Percentiles rank a stretch among this genome's conserved stretches.
Conservation (phyloP, 1,140 invertebrate genomes). For the Drosophila miranda region DNA sequence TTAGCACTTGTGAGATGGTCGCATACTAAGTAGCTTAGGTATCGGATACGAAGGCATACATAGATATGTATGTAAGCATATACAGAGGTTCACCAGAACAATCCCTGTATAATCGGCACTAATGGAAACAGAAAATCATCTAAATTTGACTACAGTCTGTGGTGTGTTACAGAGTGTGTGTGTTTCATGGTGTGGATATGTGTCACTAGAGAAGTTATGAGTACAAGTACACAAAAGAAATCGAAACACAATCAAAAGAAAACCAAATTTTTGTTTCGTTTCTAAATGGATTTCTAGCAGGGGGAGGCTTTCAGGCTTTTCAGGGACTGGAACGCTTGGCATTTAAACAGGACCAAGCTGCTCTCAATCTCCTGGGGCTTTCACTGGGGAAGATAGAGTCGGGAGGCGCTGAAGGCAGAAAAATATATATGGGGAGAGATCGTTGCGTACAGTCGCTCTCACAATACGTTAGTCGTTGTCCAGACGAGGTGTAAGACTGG, state of each 20-base stretch:
- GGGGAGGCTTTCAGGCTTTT: background rate
- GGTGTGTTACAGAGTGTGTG: background rate
- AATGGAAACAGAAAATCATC: constrained; percentile 39
- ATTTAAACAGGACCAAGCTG: background rate
- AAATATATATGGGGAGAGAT: background rate
- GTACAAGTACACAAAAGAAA: constrained; percentile 15
- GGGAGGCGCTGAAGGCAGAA: background rate
- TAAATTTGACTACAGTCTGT: constrained; percentile 38
- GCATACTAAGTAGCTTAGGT: constrained; percentile 60
- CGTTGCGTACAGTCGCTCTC: constrained; percentile 2
- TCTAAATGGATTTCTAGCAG: constrained; percentile 12
- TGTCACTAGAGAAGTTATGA: constrained; percentile 34
- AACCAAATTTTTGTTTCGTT: constrained; percentile 13
- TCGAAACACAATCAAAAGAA: constrained; percentile 25
- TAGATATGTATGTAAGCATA: constrained; percentile 16
- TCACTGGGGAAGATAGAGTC: background rate
- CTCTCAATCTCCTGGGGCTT: background rate
- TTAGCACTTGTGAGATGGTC: constrained; percentile 83
- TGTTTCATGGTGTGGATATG: background rate
- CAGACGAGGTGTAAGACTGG: background rate
- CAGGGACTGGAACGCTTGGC: background rate
- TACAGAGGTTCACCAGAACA: too few species aligned
- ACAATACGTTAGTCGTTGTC: constrained; percentile 1
- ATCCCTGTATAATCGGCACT: constrained; percentile 19
- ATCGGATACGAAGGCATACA: constrained; percentile 45